Percentiles rank a stretch among this genome's conserved stretches.
Conservation (phyloP, 2,113 vertebrate genomes). For the Cygnus atratus region DNA sequence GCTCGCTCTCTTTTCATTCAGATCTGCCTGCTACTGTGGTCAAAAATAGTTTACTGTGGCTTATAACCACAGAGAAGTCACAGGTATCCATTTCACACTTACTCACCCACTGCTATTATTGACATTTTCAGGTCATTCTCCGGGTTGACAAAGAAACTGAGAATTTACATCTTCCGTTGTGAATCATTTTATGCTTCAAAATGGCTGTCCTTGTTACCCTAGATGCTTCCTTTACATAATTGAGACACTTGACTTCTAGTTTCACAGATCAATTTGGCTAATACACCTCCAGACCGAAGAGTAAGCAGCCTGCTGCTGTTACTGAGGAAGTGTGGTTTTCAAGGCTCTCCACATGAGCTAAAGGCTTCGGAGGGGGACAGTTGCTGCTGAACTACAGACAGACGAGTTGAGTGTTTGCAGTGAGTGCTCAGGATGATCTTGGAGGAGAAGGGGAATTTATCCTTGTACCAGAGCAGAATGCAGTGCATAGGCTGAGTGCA, state of each 20-base stretch:
- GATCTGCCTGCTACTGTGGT: neutral
- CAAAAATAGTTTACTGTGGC: neutral
- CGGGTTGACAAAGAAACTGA: neutral
- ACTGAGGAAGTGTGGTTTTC: accelerated
- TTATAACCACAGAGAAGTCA: neutral
- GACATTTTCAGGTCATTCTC: neutral
- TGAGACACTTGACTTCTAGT: neutral
- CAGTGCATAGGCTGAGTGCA: no score
- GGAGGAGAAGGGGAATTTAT: neutral
- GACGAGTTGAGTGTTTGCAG: neutral
- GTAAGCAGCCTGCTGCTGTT: neutral
- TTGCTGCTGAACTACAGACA: neutral
- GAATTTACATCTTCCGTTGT: neutral
- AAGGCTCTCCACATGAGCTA: neutral
- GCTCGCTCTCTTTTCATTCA: neutral
- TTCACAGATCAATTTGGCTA: neutral
- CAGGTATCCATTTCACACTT: neutral
- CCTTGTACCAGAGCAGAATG: neutral
- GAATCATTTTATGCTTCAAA: neutral
- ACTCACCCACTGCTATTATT: neutral
- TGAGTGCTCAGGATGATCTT: neutral
- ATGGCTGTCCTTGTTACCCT: neutral
- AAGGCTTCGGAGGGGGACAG: neutral
- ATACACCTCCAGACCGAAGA: neutral
- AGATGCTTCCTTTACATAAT: neutral